Evolutionary conservation across 2,113 vertebrate genomes (phyloP), one percentile per base, ranked within the genome.

Genomic region (Hymenochirus boettgeri): DNA sequence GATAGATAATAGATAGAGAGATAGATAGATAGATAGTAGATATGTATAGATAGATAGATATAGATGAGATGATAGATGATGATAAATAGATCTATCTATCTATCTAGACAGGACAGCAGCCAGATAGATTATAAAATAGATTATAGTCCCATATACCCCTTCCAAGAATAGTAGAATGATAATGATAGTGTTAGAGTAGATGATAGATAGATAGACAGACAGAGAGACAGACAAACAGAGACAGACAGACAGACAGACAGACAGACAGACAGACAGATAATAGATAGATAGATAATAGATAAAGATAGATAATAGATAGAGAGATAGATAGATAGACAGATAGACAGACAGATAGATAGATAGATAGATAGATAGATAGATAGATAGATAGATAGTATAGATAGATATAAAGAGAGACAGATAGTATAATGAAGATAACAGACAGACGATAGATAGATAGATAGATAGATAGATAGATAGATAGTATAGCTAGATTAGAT

Each of bases 111-210:
- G 23, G 54, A 25, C 25, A 33, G 25, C 42, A 24, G 48, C 53
- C 26, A 51, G 26, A 33, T 26, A 21, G 26, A 61, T 50, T n/a
- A 22, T 24, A 35, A 46, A 46, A 48, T 61, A 61, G 24, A 48
- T 29, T 31, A n/a, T n/a, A n/a, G n/a, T n/a, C n/a, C n/a, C n/a
- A n/a, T n/a, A n/a, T n/a, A n/a, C n/a, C n/a, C n/a, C n/a, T n/a
- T n/a, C n/a, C n/a, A n/a, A n/a, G n/a, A n/a, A n/a, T n/a, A 26
- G n/a, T 23, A 48, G 59, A 33, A 17, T 23, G 59, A 61, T 50
- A 29, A n/a, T n/a, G 59, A 61, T 31, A 61, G 59, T n/a, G n/a
- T n/a, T n/a, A n/a, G n/a, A n/a, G 29, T 48, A 21, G 60, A 52
- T 23, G 31, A 35, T 62, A 52, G 47, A 52, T 62, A 52, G 60